Evolutionary conservation across 2,888 invertebrate genomes (phyloP), one percentile per base, ranked within the genome.

Genomic region (Drosophila mettleri): DNA sequence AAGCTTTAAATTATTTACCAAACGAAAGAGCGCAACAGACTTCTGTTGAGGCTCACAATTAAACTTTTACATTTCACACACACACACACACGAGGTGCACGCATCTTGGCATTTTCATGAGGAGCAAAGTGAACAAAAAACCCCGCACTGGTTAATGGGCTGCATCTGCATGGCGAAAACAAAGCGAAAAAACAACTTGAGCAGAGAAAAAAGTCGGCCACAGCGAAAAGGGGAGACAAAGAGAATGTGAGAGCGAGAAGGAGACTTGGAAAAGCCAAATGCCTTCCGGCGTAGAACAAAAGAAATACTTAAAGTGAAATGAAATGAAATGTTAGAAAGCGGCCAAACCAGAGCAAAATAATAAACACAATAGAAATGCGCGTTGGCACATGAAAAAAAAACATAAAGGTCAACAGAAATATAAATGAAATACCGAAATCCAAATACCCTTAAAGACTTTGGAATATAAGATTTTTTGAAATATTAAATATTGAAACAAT

Each of bases 251-350:
- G 16, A 6, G 27, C 16, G 12, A 12, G 27, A 7, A 10, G 1
- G 29, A 65, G 63, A 74, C 74, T 80, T 70, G 75, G 69, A 78
- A 80, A 70, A 67, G 67, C 75, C 70, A 70, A 74, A 74, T 73
- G 67, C 51, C 58, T 61, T 60, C 55, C 51, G 52, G 64, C 36
- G 33, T 64, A 66, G 53, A 66, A 74, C 58, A 60, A 69, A 79
- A 60, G 60, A 58, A 57, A 52, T 58, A 45, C 63, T 66, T 63
- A 59, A 59, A 66, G 62, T 27, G 22, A 73, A 69, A 69, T 46
- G 33, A 59, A 74, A 69, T 48, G 20, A 67, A 58, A 52, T 52
- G 52, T 38, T 27, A 55, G 67, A 61, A 53, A 59, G 41, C 68
- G 64, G 33, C 34, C 38, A 48, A 68, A 49, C 20, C 49, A 52